phyloP scores from a whole-genome alignment of 2,797 vertebrate species.

The Calcarius lapponicus region DNA sequence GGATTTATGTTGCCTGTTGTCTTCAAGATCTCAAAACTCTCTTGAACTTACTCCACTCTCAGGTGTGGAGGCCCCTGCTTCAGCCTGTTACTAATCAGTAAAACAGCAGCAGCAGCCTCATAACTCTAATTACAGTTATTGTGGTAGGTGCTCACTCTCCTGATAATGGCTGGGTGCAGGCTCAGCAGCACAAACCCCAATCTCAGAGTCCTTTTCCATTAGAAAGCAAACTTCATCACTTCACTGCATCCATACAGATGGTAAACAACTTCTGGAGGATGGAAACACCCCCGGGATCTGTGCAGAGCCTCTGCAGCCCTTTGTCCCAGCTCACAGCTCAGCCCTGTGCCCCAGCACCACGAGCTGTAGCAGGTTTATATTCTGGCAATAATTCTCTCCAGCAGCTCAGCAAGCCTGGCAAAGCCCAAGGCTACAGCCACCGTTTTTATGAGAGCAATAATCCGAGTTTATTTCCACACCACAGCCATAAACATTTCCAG shows the following conservation, averaged over 20 bases:
- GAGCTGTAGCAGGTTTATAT: background rate
- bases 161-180: background rate
- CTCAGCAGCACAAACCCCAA: background rate
- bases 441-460: slow-evolving; percentile 26
- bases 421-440: slow-evolving; percentile 43
- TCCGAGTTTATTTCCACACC: slow-evolving; percentile 50
- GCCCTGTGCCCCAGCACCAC: background rate
- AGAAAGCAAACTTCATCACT: background rate
- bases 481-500: slow-evolving; percentile 29
- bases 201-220: background rate
- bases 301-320: background rate
- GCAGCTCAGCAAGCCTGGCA: slow-evolving; percentile 38
- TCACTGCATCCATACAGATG: background rate
- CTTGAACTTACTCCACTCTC: background rate
- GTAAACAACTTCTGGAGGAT: background rate
- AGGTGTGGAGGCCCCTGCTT: background rate
- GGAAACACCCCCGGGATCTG: background rate
- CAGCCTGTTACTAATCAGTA: background rate
- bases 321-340: background rate
- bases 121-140: background rate
- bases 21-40: background rate
- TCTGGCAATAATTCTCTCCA: slow-evolving; percentile 39
- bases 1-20: background rate
- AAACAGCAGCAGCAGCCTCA: background rate
- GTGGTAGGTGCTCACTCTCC: background rate